Conservation (phyloP, 2,797 vertebrate species). For the Rhyacichthys aspro region DNA sequence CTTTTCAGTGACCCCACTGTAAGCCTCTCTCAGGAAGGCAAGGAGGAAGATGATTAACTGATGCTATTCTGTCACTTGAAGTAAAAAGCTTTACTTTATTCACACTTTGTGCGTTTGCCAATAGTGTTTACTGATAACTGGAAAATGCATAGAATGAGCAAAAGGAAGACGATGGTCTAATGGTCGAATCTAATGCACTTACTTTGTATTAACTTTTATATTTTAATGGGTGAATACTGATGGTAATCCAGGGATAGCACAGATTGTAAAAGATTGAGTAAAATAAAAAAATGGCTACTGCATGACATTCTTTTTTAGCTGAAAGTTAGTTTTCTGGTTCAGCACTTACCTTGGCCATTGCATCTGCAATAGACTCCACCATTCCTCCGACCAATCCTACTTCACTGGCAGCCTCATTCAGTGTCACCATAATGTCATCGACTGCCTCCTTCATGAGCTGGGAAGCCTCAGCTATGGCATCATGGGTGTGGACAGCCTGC, state of each 20-base stretch:
- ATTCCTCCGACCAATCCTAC: constrained; percentile 98
- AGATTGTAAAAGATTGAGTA: constrained; percentile 2
- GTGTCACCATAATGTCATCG: constrained; percentile 96
- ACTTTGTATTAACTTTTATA: constrained; percentile 7
- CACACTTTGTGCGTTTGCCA: too few relatives aligned
- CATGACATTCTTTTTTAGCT: too few relatives aligned
- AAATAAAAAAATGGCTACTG: too few relatives aligned
- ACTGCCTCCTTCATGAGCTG: constrained; percentile 98
- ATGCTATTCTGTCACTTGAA: constrained; percentile 19
- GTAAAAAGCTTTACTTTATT: too few relatives aligned
- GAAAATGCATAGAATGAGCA: background rate
- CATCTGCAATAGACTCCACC: constrained; percentile 96
- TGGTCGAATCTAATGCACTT: constrained; percentile 7
- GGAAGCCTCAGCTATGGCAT: constrained; percentile 93
- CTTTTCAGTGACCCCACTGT: constrained; percentile 12
- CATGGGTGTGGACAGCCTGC: constrained; percentile 93
- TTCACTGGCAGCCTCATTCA: constrained; percentile 97
- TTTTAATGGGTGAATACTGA: constrained; percentile 16
- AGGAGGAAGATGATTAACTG: constrained; percentile 27
- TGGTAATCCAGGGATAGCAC: background rate
- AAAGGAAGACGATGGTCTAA: background rate
- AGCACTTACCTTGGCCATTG: constrained; percentile 90
- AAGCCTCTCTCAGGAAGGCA: constrained; percentile 14
- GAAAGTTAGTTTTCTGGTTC: background rate
- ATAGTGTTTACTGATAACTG: too few relatives aligned